phyloP scores from a whole-genome alignment of 1,140 invertebrate genomes.

The Drosophila lowei region DNA sequence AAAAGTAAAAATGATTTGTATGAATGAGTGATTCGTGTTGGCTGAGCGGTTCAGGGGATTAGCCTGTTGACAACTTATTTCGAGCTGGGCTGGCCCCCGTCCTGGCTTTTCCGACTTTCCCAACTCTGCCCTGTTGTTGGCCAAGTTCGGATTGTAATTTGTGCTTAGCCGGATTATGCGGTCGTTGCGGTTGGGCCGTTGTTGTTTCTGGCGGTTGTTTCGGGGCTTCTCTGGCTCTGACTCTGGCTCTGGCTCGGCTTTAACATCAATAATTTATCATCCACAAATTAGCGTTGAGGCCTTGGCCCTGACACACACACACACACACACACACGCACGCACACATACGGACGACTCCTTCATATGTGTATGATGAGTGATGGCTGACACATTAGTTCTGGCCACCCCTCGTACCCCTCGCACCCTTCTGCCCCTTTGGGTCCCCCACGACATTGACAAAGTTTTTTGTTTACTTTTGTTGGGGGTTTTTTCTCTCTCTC shows the following conservation, averaged over 20 bases:
- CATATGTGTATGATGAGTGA: conserved; percentile 50
- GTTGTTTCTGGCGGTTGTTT: conserved; percentile 36
- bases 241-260: conserved; percentile 50
- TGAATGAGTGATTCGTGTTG: conserved; percentile 47
- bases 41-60: conserved; percentile 35
- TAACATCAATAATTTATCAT: conserved; percentile 82
- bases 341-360: background rate
- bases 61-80: conserved; percentile 48
- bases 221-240: conserved; percentile 14
- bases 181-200: conserved; percentile 25
- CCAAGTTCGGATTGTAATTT: conserved; percentile 57
- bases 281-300: conserved; percentile 77
- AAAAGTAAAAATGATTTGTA: conserved; percentile 36
- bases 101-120: background rate
- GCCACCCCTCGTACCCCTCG: conserved; percentile 3
- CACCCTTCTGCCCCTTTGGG: background rate
- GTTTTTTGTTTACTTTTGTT: conserved; percentile 43
- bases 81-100: background rate
- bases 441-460: conserved; percentile 54
- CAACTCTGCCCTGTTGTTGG: conserved; percentile 3
- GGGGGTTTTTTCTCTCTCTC: background rate
- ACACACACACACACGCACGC: conserved; percentile 12
- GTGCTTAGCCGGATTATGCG: conserved; percentile 51
- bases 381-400: conserved; percentile 58
- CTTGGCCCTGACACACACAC: conserved; percentile 47